phyloP scores from a whole-genome alignment of 1,140 invertebrate species.

The Drosophila prosaltans region DNA sequence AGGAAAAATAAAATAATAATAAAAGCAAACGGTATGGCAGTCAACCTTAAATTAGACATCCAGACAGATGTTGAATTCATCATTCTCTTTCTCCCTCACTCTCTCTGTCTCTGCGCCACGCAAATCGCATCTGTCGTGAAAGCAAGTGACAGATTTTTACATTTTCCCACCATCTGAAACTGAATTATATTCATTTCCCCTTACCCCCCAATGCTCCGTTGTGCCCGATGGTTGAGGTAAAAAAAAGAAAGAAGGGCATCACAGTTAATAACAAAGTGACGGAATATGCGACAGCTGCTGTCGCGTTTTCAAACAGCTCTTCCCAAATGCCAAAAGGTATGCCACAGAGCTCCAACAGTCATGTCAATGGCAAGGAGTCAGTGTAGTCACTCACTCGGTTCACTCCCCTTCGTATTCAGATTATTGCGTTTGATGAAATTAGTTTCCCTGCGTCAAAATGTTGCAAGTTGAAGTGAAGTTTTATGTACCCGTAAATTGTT shows the following conservation, averaged over 20 bases:
- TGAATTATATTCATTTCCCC: constrained; percentile 56
- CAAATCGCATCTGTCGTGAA: constrained; percentile 58
- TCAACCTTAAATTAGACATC: constrained; percentile 57
- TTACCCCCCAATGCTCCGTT: constrained; percentile 4
- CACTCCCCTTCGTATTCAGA: constrained; percentile 9
- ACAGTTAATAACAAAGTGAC: constrained; percentile 76
- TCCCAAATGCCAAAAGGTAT: constrained; percentile 76
- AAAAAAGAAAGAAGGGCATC: constrained; percentile 40
- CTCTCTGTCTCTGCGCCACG: background rate
- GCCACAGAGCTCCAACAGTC: constrained; percentile 39
- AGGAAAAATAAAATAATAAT: constrained; percentile 3
- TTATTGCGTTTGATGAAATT: constrained; percentile 74
- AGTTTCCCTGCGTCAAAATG: constrained; percentile 32
- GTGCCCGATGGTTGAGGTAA: constrained; percentile 15
- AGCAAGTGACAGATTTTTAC: constrained; percentile 59
- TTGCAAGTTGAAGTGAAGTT: constrained; percentile 12
- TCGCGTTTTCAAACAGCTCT: constrained; percentile 75
- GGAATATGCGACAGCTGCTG: constrained; percentile 73
- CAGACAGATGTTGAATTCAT: constrained; percentile 37
- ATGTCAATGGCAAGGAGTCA: constrained; percentile 54
- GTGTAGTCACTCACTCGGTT: constrained; percentile 6
- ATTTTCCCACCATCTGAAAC: constrained; percentile 30
- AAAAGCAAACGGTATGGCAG: constrained; percentile 20
- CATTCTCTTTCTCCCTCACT: background rate
- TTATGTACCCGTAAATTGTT: constrained; percentile 19